phyloP scores from a whole-genome alignment of 1,140 invertebrate species.

The Apis laboriosa region DNA sequence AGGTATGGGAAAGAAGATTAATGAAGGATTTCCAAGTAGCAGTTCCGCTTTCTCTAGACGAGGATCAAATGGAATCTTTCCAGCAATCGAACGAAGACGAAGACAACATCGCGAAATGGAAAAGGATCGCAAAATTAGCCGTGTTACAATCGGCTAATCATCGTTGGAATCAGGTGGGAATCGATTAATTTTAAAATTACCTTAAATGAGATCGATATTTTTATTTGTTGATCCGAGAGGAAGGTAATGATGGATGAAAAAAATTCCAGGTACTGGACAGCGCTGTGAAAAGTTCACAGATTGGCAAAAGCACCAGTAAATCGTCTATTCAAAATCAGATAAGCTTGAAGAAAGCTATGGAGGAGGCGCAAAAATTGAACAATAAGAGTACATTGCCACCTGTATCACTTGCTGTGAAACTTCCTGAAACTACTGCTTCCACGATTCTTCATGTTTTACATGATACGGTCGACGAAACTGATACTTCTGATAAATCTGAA shows the following conservation, averaged over 20 bases:
- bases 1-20: conserved; percentile 89
- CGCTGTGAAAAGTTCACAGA: conserved; percentile 85
- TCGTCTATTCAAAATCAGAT: conserved; percentile 87
- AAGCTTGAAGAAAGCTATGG: conserved; percentile 88
- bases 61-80: conserved; percentile 73
- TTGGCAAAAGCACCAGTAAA: conserved; percentile 86
- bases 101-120: conserved; percentile 85
- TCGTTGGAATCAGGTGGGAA: conserved; percentile 86
- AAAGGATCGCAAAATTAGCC: conserved; percentile 87
- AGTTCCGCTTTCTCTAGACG: conserved; percentile 83
- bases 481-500: not conserved
- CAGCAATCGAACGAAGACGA: conserved; percentile 82
- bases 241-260: not conserved
- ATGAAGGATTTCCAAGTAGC: conserved; percentile 94
- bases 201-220: not conserved
- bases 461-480: conserved; percentile 62
- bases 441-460: conserved; percentile 70
- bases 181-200: not conserved
- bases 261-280: conserved; percentile 63
- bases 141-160: conserved; percentile 84
- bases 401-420: conserved; percentile 55
- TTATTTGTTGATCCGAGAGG: not conserved
- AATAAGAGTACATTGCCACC: conserved; percentile 80
- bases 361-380: conserved; percentile 85
- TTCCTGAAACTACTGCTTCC: conserved; percentile 62